A percentile compares a stretch with the other conserved stretches of the same genome.
Conservation (phyloP, 1,140 invertebrate species). For the Alviniconcha marisindica region DNA sequence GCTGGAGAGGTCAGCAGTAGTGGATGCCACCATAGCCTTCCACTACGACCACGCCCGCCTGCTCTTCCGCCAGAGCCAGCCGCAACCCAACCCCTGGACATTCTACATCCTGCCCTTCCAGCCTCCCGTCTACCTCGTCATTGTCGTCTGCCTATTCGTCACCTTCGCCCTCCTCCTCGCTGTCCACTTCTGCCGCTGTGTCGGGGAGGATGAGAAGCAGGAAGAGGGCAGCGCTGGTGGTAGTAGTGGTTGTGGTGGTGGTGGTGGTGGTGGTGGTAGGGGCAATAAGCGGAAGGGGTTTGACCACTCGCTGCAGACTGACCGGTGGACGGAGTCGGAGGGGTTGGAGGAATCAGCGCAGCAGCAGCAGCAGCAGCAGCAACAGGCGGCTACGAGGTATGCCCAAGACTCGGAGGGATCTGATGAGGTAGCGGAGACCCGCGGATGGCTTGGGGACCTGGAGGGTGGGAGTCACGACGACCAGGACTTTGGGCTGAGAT, state of each 20-base stretch:
- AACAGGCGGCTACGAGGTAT: no score
- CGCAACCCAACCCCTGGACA: neutral
- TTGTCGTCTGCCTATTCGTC: neutral
- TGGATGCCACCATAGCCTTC: neutral
- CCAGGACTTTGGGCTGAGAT: no score
- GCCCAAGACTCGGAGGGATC: no score
- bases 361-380: no score
- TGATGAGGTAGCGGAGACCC: no score
- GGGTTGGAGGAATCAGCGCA: no score
- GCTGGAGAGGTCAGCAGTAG: neutral
- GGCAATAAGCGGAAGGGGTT: neutral
- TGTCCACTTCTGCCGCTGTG: neutral
- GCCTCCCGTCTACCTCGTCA: neutral
- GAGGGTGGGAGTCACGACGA: no score
- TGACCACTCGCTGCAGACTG: no score
- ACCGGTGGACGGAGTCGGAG: no score
- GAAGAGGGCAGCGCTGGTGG: neutral
- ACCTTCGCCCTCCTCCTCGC: neutral
- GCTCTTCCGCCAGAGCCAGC: neutral
- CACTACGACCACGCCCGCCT: slow-evolving; percentile 10
- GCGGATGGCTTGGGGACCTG: no score
- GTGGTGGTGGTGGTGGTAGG: neutral
- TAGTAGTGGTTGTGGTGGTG: neutral
- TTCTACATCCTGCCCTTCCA: neutral
- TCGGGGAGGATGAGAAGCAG: neutral